A percentile compares a stretch with the other conserved stretches of the same genome.
These are phyloP conservation scores for Andrena cerasifolii DNA, from an alignment of 1,140 invertebrate genomes.

Conservation along the genomic window DNA sequence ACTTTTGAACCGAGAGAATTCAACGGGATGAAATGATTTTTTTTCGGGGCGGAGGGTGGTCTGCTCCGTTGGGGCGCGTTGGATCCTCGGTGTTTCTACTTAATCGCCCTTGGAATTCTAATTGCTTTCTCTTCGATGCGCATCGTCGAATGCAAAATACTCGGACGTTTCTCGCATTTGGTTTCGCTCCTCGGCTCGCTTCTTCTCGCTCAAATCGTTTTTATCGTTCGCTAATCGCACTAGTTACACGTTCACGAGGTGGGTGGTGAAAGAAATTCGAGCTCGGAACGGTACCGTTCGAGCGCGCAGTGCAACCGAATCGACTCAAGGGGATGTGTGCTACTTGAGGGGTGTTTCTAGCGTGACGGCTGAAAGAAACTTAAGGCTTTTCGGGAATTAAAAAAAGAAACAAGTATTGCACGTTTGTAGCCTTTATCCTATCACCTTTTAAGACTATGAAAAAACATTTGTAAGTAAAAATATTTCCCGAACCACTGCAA, in stretches of 20 bases:
- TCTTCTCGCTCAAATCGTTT: not conserved
- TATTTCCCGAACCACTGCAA: no score
- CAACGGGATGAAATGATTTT: not conserved
- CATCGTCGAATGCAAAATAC: no score
- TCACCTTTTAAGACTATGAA: no score
- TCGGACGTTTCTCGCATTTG: not conserved
- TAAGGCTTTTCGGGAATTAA: no score
- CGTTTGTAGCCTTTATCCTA: no score
- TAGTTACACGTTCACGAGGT: conserved; percentile 12
- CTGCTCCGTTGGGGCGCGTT: not conserved
- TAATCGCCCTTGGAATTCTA: no score
- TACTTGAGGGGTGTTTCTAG: not conserved
- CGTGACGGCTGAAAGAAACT: conserved; percentile 13
- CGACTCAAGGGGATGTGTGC: conserved; percentile 1
- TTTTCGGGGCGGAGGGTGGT: no score
- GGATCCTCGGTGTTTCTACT: not conserved
- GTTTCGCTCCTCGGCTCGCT: not conserved
- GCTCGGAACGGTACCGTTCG: not conserved
- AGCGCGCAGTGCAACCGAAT: not conserved
- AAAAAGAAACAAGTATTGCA: no score
- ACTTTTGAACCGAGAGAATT: conserved; percentile 7
- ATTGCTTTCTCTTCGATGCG: not conserved
- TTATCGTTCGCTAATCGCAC: conserved; percentile 8
- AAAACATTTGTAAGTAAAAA: no score
- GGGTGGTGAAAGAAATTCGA: no score